Percentiles rank a stretch among this genome's conserved stretches.
Evolutionary conservation across 1,140 invertebrate species (phyloP).

Genomic region (Lepidostoma basale): DNA sequence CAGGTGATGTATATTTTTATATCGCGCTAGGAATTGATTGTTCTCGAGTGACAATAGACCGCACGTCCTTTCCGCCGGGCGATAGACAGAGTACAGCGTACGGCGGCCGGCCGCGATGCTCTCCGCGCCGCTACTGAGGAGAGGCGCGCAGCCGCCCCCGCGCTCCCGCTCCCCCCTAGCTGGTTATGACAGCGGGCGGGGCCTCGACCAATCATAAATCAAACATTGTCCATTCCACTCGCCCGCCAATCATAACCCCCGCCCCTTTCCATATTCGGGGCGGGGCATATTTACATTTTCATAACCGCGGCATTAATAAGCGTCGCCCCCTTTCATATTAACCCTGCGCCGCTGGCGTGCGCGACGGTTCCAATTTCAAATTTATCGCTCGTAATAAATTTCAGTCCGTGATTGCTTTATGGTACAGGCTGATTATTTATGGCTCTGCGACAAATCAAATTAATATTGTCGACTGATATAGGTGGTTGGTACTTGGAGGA

Average conservation of each 20-base stretch:
- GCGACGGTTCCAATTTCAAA: conserved; percentile 30
- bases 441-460: conserved; percentile 25
- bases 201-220: conserved; percentile 61
- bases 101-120: conserved; percentile 49
- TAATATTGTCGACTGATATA: conserved; percentile 31
- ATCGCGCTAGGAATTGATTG: conserved; percentile 7
- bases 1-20: conserved; percentile 23
- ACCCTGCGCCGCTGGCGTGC: conserved; percentile 25
- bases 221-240: conserved; percentile 61
- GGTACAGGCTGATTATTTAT: conserved; percentile 32
- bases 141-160: conserved; percentile 52
- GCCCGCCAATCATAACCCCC: conserved; percentile 42
- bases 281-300: conserved; percentile 63
- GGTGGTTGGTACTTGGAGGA: too few relatives aligned
- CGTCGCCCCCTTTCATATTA: conserved; percentile 45
- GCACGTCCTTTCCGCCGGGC: conserved; percentile 12
- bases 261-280: conserved; percentile 57
- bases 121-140: conserved; percentile 59
- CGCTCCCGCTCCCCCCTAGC: conserved; percentile 53
- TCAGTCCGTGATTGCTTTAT: conserved; percentile 29
- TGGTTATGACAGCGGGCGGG: conserved; percentile 61
- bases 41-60: conserved; percentile 6
- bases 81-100: neutral
- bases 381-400: conserved; percentile 36
- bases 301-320: conserved; percentile 63